Evolutionary conservation across 2,888 invertebrate genomes (phyloP).

Genomic region (Odontocerum albicorne): DNA sequence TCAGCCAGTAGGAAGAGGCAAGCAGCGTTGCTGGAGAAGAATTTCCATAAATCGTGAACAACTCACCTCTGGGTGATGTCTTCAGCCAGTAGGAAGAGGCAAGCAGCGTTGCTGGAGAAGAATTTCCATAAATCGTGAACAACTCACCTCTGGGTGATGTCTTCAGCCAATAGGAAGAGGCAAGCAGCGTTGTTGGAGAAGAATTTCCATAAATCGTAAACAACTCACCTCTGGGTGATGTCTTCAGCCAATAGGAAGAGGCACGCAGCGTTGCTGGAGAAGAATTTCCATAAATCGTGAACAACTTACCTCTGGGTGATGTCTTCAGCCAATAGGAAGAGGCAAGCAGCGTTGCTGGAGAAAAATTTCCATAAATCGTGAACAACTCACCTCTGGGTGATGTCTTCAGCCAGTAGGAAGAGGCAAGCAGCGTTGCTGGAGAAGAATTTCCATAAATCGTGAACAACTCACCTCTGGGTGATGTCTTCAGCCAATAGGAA

Average conservation of each 20-base stretch:
- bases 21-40: slow-evolving; percentile 76
- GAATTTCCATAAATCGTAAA: too few species aligned
- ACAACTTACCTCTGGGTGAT: too few species aligned
- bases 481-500: background rate
- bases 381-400: slow-evolving; percentile 40
- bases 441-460: slow-evolving; percentile 46
- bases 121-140: too few species aligned
- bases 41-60: too few species aligned
- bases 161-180: slow-evolving; percentile 63
- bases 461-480: background rate
- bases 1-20: slow-evolving; percentile 65
- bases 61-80: slow-evolving; percentile 40
- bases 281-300: too few species aligned
- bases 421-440: slow-evolving; percentile 71
- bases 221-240: slow-evolving; percentile 40
- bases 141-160: slow-evolving; percentile 39
- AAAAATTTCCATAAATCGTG: too few species aligned
- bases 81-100: slow-evolving; percentile 64
- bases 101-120: slow-evolving; percentile 73
- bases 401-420: slow-evolving; percentile 60
- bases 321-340: too few species aligned
- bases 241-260: slow-evolving; percentile 63
- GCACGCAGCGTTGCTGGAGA: slow-evolving; percentile 72
- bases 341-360: too few species aligned
- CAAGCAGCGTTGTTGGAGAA: slow-evolving; percentile 75